phyloP scores from a whole-genome alignment of 2,797 vertebrate species.

The Valencia hispanica region DNA sequence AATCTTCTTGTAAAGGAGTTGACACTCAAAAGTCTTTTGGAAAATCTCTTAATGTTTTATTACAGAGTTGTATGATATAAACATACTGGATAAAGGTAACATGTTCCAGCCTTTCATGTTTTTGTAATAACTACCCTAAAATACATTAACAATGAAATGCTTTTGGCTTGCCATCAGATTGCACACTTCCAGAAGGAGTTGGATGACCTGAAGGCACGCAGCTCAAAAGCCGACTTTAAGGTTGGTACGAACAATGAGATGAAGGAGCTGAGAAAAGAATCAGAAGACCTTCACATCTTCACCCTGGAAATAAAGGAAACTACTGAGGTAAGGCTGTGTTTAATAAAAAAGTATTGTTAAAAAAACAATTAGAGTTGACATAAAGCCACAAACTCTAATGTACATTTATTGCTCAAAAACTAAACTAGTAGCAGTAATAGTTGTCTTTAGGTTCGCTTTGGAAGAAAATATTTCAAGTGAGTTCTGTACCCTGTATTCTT shows the following conservation, averaged over 20 bases:
- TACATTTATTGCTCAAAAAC: not conserved
- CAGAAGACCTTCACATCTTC: conserved; percentile 87
- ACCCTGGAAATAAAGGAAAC: conserved; percentile 94
- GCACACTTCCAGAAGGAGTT: conserved; percentile 95
- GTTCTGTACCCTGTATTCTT: no score
- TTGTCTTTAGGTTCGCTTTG: not conserved
- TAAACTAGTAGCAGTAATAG: not conserved
- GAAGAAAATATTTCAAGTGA: not conserved
- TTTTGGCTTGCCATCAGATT: conserved; percentile 80
- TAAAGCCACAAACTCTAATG: not conserved
- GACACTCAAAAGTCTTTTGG: not conserved
- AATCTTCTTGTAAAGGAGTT: not conserved
- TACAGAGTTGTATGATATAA: not conserved
- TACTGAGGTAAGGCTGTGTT: conserved; percentile 85
- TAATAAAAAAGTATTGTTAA: not conserved
- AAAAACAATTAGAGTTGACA: not conserved
- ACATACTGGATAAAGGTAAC: not conserved
- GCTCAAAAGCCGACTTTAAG: conserved; percentile 85
- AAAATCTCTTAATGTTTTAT: not conserved
- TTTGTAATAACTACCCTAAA: not conserved
- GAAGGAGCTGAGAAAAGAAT: conserved; percentile 86
- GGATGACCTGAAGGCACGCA: conserved; percentile 90
- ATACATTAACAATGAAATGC: not conserved
- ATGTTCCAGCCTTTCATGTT: not conserved
- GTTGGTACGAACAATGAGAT: conserved; percentile 89